Base-by-base conservation (phyloP, 1,140 invertebrate species). In the Penaeus japonicus region DNA sequence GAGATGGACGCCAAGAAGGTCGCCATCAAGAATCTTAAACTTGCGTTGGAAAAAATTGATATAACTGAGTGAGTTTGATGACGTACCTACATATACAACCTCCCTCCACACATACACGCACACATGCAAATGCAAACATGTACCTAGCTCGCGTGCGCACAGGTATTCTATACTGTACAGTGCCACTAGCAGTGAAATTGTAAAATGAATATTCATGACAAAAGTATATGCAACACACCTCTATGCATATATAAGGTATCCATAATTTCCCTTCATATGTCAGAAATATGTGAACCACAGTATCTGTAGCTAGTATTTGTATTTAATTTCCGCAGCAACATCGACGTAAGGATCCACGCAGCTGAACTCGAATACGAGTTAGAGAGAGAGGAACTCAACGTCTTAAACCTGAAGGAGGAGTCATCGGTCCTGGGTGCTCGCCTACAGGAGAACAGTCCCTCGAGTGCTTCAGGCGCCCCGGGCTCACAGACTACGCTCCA, bases 331-430 rank as follows among this genome's bases (percentile, higher is more conserved):
- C 93, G 22, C 92, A 97, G 96, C 91, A 97, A 97, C 92, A 97
- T 97, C 82, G 97, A 98, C 92, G 95, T 96, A n/a, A 94, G 96
- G 89, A 97, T 98, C 91, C 95, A 97, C 90, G 96, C 97, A 91
- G 97, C 97, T 0, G 97, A 98, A 92, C 92, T 97, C 89, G 96
- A 97, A 91, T 98, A 97, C 92, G 95, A 97, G 92, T 92, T 97
- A 55, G 97, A 97, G 0, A 94, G 96, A 27, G 97, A 98, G 92
- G 97, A 98, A 92, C 93, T 97, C 77, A 96, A 97, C 92, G 93
- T 97, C 91, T 93, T 97, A 84, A 96, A 96, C 32, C 93, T 97
- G 87, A 94, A 96, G 87, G 96, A 97, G 93, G 96, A 98, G 92
- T 95, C 95, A 73, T 93, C 96, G 83, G 95, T 96, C n/a, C 93